Conservation (phyloP, 2,113 vertebrate genomes). For the Marmota flaviventris region DNA sequence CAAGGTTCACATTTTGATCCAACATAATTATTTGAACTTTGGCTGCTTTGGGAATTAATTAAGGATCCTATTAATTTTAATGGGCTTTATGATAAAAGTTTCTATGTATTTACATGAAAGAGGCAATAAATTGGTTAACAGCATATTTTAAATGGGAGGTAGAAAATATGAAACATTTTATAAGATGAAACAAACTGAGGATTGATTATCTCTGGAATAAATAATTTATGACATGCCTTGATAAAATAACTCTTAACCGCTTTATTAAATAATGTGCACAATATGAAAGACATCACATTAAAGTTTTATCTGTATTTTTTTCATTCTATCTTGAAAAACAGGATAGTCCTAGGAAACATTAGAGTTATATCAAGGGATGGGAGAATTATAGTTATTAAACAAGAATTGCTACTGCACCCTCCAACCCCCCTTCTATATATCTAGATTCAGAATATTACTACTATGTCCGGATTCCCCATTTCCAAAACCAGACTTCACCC, state of each 20-base stretch:
- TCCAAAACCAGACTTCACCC: neutral
- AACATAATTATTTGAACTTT: conserved; percentile 15
- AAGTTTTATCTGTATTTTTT: conserved; percentile 6
- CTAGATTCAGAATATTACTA: neutral
- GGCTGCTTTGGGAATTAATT: neutral
- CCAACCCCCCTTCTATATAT: neutral
- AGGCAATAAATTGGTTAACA: conserved; percentile 31
- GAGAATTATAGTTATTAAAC: neutral
- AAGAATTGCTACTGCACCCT: neutral
- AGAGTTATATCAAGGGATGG: neutral
- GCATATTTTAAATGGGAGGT: conserved; percentile 18
- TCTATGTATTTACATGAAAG: neutral
- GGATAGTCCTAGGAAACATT: neutral
- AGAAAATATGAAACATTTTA: conserved; percentile 48
- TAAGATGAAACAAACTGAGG: neutral
- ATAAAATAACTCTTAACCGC: neutral
- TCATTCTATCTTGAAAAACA: neutral
- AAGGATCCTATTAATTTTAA: conserved; percentile 17
- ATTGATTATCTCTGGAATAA: neutral
- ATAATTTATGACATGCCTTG: neutral
- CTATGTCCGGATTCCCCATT: neutral
- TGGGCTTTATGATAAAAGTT: neutral
- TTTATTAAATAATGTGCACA: neutral
- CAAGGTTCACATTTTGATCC: neutral
- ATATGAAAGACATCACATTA: neutral